Percentiles rank a stretch among this genome's conserved stretches.
Evolutionary conservation across 2,888 invertebrate species (phyloP).

Genomic region (Deroplatys truncata): DNA sequence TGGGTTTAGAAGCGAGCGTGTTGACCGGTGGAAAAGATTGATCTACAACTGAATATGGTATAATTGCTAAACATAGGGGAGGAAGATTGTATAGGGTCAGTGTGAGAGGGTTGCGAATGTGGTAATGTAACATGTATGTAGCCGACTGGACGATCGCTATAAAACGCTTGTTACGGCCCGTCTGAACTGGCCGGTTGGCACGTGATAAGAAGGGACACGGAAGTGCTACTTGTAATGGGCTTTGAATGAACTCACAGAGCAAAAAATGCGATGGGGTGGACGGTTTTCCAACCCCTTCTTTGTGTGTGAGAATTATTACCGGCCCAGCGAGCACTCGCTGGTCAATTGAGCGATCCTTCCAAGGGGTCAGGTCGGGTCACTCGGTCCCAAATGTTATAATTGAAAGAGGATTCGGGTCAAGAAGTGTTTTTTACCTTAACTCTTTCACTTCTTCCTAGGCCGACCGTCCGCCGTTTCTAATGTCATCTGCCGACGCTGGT

Average conservation of each 20-base stretch:
- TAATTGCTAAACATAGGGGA: too few species aligned
- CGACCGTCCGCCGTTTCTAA: background rate
- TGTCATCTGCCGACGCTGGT: background rate
- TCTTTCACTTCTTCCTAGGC: background rate
- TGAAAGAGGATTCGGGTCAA: slow-evolving; percentile 1
- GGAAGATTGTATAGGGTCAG: too few species aligned
- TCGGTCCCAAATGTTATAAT: background rate
- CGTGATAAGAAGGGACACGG: background rate
- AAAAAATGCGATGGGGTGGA: background rate
- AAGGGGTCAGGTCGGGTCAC: background rate
- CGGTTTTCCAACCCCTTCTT: background rate
- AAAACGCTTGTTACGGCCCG: background rate
- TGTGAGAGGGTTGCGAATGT: background rate
- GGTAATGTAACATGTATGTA: background rate
- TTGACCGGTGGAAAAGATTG: too few species aligned
- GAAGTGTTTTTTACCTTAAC: background rate
- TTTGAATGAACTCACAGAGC: background rate
- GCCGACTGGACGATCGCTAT: background rate
- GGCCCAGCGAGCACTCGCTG: background rate
- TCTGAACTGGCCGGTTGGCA: background rate
- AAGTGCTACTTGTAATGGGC: slow-evolving; percentile 1
- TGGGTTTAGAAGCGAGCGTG: too few species aligned
- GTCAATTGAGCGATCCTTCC: background rate
- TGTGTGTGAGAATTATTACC: background rate
- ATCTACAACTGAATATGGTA: too few species aligned